phyloP scores from a whole-genome alignment of 2,113 vertebrate species.

The Motacilla tschutschensis region DNA sequence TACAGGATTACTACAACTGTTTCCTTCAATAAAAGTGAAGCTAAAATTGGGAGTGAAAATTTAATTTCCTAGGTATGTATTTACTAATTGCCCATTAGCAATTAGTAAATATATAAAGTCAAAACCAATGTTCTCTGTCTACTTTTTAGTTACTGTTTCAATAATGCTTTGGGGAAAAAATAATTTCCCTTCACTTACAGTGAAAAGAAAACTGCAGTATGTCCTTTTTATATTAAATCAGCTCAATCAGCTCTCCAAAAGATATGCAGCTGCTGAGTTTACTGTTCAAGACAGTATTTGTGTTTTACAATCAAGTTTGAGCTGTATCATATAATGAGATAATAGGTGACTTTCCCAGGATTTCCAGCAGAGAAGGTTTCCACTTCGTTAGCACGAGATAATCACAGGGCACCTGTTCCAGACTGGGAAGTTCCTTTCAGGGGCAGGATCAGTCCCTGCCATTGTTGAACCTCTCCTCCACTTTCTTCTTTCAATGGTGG shows the following conservation, averaged over 20 bases:
- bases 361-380: slow-evolving; percentile 59
- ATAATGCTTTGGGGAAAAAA: background rate
- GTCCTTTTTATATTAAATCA: background rate
- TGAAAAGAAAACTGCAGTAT: background rate
- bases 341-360: slow-evolving; percentile 69
- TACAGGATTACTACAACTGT: background rate
- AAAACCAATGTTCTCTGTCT: background rate
- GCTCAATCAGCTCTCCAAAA: background rate
- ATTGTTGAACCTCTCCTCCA: slow-evolving; percentile 9
- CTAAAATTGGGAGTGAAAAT: background rate
- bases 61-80: background rate
- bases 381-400: slow-evolving; percentile 43
- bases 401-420: slow-evolving; percentile 40
- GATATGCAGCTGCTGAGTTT: background rate
- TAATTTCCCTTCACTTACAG: background rate
- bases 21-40: background rate
- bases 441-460: slow-evolving; percentile 5
- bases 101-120: background rate
- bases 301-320: background rate
- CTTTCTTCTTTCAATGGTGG: slow-evolving; percentile 16
- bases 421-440: slow-evolving; percentile 23
- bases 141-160: background rate
- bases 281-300: background rate
- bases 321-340: slow-evolving; percentile 18
- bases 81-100: background rate